Base-by-base conservation (phyloP, 2,113 vertebrate species). In the Ceuthmochares aereus region DNA sequence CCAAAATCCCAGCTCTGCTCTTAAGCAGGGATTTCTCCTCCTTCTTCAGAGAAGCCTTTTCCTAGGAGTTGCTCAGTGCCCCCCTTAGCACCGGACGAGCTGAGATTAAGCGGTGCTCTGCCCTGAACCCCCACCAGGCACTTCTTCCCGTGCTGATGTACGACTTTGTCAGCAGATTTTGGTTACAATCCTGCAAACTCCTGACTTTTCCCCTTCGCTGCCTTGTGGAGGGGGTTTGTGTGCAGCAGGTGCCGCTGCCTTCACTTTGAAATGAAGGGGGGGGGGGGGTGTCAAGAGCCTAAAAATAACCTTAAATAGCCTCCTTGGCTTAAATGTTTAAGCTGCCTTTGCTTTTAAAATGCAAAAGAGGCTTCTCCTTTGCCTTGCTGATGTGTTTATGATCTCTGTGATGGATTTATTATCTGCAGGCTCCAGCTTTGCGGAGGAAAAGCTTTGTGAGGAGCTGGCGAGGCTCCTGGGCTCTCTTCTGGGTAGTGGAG, bases 101-200 rank as follows among this genome's bases (percentile, higher is more conserved):
- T 2, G 25, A 36, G 14, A 10, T 42, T 29, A 8, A 3, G 21
- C 73, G 62, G 43, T 27, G 36, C 29, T 59, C 29, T 62, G 70
- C 49, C 54, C 22, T 26, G 19, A 23, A 2, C 32, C 32, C 27
- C 42, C 29, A 11, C 16, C 8, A 30, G 18, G 42, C 1, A 0
- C 32, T 1, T 2, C 49, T 58, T 59, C 18, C 34, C 2, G 1
- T 7, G 19, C 62, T 12, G 8, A 6, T 1, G 4, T 15, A 17
- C 3, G 25, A 37, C 25, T 67, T 47, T 49, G 12, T n/a, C 78
- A 34, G 37, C 29, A 22, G n/a, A 9, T 37, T 80, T 88, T 3
- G 6, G 43, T 49, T 49, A 20, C 3, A 4, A 55, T 55, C 26
- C 51, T 66, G 52, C 8, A 40, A 60, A 51, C 12, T 37, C 16